These are phyloP conservation scores for Bombylius major DNA, from an alignment of 2,888 invertebrate genomes.

Conservation along the genomic window DNA sequence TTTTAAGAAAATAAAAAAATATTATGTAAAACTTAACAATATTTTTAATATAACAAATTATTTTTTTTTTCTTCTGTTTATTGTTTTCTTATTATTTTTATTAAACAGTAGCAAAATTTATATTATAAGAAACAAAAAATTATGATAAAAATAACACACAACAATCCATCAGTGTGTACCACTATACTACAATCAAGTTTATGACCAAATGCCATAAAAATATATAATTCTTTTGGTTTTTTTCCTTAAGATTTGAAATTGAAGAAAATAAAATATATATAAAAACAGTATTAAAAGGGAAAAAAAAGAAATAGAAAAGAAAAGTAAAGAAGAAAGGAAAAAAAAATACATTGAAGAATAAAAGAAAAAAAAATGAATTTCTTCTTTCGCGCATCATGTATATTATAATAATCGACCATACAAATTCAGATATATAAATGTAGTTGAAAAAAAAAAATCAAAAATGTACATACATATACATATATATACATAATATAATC, in stretches of 20 bases:
- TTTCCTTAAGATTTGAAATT: slow-evolving; percentile 8
- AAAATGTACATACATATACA: not conserved
- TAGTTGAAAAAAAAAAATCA: too few relatives aligned
- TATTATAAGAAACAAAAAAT: too few relatives aligned
- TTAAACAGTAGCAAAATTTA: too few relatives aligned
- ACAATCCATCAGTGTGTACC: slow-evolving; percentile 14
- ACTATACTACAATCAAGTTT: slow-evolving; percentile 30
- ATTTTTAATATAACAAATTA: too few relatives aligned
- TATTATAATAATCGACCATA: too few relatives aligned
- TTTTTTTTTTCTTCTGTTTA: too few relatives aligned
- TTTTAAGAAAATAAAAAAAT: too few relatives aligned
- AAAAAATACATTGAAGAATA: not conserved
- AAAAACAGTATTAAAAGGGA: not conserved
- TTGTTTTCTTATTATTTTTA: too few relatives aligned
- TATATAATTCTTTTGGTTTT: slow-evolving; percentile 28
- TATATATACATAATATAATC: not conserved
- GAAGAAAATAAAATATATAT: not conserved
- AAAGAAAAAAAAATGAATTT: not conserved
- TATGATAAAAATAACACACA: slow-evolving; percentile 1
- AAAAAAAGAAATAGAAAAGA: not conserved
- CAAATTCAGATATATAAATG: too few relatives aligned
- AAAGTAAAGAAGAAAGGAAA: not conserved
- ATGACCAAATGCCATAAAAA: slow-evolving; percentile 38
- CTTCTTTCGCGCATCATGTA: not conserved
- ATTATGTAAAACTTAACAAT: too few relatives aligned